A percentile compares a stretch with the other conserved stretches of the same genome.
These are phyloP conservation scores for Apolygus lucorum DNA, from an alignment of 1,140 invertebrate species.

Conservation along the genomic window DNA sequence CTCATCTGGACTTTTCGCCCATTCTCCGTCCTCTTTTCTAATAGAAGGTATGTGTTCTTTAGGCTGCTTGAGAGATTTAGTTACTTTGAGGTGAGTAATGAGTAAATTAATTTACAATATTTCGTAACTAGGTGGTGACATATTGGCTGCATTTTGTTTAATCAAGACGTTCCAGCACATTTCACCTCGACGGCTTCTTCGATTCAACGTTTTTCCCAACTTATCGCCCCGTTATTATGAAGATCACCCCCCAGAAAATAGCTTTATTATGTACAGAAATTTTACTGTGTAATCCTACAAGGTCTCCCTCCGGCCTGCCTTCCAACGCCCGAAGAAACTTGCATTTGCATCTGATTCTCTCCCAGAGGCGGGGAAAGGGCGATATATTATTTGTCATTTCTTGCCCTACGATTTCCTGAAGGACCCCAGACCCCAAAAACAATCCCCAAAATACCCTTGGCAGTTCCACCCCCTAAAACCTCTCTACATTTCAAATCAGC, in stretches of 20 bases:
- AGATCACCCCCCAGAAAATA: background rate
- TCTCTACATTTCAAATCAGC: constrained; percentile 8
- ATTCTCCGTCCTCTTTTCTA: too few relatives aligned
- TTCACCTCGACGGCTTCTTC: too few relatives aligned
- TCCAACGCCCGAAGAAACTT: background rate
- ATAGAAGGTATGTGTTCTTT: too few relatives aligned
- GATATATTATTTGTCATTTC: constrained; percentile 1
- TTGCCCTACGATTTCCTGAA: background rate
- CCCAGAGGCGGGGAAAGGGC: background rate
- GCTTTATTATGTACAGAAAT: background rate
- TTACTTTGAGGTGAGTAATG: too few relatives aligned
- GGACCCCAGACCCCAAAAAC: background rate
- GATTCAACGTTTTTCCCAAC: too few relatives aligned
- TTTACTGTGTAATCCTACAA: background rate
- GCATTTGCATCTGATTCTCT: constrained; percentile 8
- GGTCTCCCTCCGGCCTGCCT: background rate
- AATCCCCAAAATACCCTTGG: background rate
- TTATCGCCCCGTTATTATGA: too few relatives aligned
- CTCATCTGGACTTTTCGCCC: too few relatives aligned
- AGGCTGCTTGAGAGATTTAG: too few relatives aligned
- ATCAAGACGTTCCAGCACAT: too few relatives aligned
- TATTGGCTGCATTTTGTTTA: too few relatives aligned
- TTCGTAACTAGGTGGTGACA: too few relatives aligned
- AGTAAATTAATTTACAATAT: too few relatives aligned
- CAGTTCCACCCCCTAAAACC: background rate